A percentile compares a stretch with the other conserved stretches of the same genome.
phyloP scores from a whole-genome alignment of 2,797 vertebrate species.

The Natrix natrix region DNA sequence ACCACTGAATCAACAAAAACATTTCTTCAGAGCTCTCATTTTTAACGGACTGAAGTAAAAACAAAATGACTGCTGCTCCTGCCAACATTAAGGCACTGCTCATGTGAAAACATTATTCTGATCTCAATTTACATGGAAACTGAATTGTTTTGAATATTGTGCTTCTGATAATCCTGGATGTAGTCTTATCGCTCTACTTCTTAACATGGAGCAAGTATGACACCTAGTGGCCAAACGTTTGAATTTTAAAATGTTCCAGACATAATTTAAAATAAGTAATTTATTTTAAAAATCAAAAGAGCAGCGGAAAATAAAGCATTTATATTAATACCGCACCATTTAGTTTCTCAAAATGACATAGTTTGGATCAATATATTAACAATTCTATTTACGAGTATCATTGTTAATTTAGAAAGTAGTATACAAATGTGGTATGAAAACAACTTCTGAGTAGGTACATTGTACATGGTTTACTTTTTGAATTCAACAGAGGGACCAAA shows the following conservation, averaged over 20 bases:
- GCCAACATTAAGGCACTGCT: constrained; percentile 45
- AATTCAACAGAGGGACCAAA: neutral
- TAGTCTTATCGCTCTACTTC: constrained; percentile 11
- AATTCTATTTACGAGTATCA: neutral
- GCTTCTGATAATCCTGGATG: constrained; percentile 37
- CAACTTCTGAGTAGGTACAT: neutral
- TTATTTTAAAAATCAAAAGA: neutral
- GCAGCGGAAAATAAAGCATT: neutral
- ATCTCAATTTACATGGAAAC: constrained; percentile 56
- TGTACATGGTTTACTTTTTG: neutral
- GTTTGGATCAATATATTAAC: neutral
- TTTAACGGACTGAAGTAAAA: neutral
- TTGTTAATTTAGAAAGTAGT: neutral
- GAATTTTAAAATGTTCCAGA: constrained; percentile 15
- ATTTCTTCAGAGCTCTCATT: neutral
- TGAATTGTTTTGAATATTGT: constrained; percentile 56
- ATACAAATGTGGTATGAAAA: neutral
- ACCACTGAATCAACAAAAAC: neutral
- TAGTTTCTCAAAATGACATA: neutral
- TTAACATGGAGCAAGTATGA: constrained; percentile 77
- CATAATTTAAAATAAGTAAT: neutral
- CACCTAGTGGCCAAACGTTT: constrained; percentile 76
- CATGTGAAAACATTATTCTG: constrained; percentile 44
- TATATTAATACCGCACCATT: neutral
- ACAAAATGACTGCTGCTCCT: constrained; percentile 23